A percentile compares a stretch with the other conserved stretches of the same genome.
These are phyloP conservation scores for Synanthedon myopaeformis DNA, from an alignment of 2,888 invertebrate genomes.

Conservation along the genomic window DNA sequence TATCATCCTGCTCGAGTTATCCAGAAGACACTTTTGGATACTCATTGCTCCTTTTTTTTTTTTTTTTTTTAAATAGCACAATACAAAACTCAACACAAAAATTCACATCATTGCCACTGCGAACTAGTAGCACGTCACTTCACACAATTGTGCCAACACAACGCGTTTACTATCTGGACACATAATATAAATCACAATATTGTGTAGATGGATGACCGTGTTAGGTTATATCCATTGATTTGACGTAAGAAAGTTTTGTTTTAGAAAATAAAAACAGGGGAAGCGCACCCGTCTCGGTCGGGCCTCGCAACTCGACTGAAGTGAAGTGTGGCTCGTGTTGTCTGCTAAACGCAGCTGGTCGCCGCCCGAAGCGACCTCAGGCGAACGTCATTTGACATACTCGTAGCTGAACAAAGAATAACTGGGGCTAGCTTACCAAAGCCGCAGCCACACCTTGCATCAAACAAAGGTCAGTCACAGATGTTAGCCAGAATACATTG, in stretches of 20 bases:
- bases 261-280: conserved; percentile 13
- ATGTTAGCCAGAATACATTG: conserved; percentile 14
- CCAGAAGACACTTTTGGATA: conserved; percentile 66
- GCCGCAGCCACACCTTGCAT: conserved; percentile 10
- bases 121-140: conserved; percentile 34
- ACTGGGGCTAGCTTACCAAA: conserved; percentile 1
- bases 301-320: conserved; percentile 35
- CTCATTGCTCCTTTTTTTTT: conserved; percentile 49
- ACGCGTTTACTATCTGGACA: conserved; percentile 20
- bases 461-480: conserved; percentile 10
- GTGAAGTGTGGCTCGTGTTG: background rate
- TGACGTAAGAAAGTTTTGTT: conserved; percentile 66
- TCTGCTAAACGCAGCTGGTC: conserved; percentile 5
- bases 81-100: conserved; percentile 10
- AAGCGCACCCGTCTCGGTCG: conserved; percentile 22
- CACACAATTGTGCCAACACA: conserved; percentile 22
- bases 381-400: conserved; percentile 7
- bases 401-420: conserved; percentile 12
- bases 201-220: conserved; percentile 30
- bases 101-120: conserved; percentile 51
- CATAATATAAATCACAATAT: conserved; percentile 49
- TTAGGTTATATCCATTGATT: conserved; percentile 71
- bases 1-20: conserved; percentile 66
- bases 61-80: conserved; percentile 28
- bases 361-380: conserved; percentile 6